These are phyloP conservation scores for Chaetogeoica ovagalla DNA, from an alignment of 2,888 invertebrate genomes.

Conservation along the genomic window DNA sequence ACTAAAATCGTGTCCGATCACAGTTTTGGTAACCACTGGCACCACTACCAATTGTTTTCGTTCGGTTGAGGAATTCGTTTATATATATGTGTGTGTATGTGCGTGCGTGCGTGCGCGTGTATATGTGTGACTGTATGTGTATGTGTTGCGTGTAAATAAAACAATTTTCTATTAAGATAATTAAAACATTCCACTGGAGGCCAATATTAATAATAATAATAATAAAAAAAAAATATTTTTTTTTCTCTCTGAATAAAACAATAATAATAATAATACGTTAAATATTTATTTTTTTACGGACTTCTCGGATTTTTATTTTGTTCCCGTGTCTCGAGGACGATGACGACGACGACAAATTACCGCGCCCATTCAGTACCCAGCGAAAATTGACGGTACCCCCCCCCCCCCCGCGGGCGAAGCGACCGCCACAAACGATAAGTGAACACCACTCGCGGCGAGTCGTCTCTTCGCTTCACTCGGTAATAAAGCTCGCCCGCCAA, in stretches of 20 bases:
- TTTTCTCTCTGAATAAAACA: neutral
- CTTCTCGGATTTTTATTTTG: neutral
- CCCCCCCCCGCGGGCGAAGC: too few relatives aligned
- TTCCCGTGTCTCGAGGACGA: neutral
- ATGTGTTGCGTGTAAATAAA: constrained; percentile 34
- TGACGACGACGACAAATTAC: neutral
- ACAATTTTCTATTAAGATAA: constrained; percentile 28
- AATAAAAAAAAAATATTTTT: neutral
- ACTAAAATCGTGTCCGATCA: neutral
- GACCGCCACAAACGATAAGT: too few relatives aligned
- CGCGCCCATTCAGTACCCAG: neutral
- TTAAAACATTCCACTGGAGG: constrained; percentile 44
- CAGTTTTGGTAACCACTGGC: constrained; percentile 41
- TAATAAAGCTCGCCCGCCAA: too few relatives aligned
- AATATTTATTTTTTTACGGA: neutral
- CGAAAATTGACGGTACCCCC: neutral
- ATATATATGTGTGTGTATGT: neutral
- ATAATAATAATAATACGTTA: neutral
- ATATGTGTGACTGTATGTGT: neutral
- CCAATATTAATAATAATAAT: neutral
- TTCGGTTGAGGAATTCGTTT: constrained; percentile 35
- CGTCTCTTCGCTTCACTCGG: too few relatives aligned
- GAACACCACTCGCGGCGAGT: too few relatives aligned
- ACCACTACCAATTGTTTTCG: constrained; percentile 40
- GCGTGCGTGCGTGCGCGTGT: neutral